Conservation (phyloP, 2,888 invertebrate genomes). For the Augochlorella aurata region DNA sequence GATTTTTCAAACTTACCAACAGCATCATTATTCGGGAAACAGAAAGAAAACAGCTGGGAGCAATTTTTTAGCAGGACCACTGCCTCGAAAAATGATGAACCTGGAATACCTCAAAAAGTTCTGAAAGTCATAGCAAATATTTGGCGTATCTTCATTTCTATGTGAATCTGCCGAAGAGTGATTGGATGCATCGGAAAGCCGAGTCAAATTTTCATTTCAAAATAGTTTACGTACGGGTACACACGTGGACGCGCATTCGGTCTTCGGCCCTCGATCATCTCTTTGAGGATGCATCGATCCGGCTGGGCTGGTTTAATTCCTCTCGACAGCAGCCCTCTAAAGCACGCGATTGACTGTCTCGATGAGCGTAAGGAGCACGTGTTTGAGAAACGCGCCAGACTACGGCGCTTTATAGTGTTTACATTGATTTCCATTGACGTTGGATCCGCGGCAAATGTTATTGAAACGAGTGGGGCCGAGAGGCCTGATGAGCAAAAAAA, state of each 20-base stretch:
- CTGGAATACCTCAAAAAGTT: background rate
- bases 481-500: constrained; percentile 2
- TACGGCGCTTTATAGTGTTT: constrained; percentile 67
- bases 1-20: background rate
- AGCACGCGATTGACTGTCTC: constrained; percentile 39
- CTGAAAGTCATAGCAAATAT: constrained; percentile 29
- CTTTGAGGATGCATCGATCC: constrained; percentile 16
- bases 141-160: constrained; percentile 7
- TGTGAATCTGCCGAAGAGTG: background rate
- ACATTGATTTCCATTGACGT: constrained; percentile 66
- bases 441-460: constrained; percentile 68
- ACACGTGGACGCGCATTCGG: background rate
- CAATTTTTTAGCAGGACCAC: background rate
- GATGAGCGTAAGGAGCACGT: constrained; percentile 50
- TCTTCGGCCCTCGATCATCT: background rate
- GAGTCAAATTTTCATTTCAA: background rate
- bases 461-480: constrained; percentile 40
- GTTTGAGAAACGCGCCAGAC: constrained; percentile 44
- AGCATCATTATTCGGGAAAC: background rate
- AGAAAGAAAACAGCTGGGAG: background rate
- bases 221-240: background rate
- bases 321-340: constrained; percentile 14
- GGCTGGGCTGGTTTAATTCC: constrained; percentile 35
- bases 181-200: background rate
- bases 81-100: background rate